Evolutionary conservation across 2,888 invertebrate genomes (phyloP), one percentile per base, ranked within the genome.

Genomic region (Drosophila neonasuta): DNA sequence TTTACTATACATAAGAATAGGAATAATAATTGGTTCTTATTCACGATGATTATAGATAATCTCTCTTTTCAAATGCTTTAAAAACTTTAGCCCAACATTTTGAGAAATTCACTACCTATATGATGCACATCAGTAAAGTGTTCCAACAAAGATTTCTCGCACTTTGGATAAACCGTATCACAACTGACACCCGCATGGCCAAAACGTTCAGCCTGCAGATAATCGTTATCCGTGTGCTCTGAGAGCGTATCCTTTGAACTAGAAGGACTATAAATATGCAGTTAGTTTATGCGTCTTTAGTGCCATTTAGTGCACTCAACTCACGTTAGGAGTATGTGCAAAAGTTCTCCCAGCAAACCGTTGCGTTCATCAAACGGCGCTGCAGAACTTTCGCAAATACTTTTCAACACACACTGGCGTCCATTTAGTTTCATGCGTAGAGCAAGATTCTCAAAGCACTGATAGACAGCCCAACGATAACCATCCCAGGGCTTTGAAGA

Each of bases 301-400:
- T 46, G 6, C 4, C 3, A 20, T 6, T 9, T 34, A 11, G 10
- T n/a, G 1, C 2, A 2, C 15, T 17, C 10, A 17, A 92, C 94
- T 93, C 91, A 95, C 95, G 95, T 95, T 89, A 96, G 93, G 88
- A 95, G 89, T 80, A 95, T 94, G 91, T 96, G 94, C 75, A 95
- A 92, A 87, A 96, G 92, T 91, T 96, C 94, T 44, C 94, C 95
- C 77, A 95, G 92, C 82, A 96, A 91, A 24, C 96, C 95, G 86
- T 94, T 94, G 80, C 93, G 93, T 84, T 93, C 92, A 79, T 93
- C 93, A 82, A 96, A 94, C 52, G 95, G 93, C 56, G 93, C 92
- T 86, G 94, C 93, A 0, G 95, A 94, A 13, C 94, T 93, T 90
- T 96, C 95, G 88, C 96, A 96, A 87, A 96, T 95, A 79, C 94